phyloP scores from a whole-genome alignment of 2,888 invertebrate genomes.

The Eupithecia centaureata region DNA sequence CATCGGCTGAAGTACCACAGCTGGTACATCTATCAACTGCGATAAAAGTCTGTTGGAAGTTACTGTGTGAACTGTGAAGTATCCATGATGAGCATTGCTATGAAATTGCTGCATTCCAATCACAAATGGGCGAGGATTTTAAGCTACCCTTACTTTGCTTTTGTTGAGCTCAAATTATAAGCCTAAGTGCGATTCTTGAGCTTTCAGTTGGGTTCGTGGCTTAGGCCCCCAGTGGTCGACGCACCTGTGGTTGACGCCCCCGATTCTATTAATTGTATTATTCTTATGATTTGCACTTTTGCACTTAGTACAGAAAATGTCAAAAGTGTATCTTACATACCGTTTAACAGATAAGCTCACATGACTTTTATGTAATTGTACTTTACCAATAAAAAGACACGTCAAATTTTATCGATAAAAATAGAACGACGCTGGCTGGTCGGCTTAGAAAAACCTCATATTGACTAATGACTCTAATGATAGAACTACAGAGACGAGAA shows the following conservation, averaged over 20 bases:
- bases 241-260: too few relatives aligned
- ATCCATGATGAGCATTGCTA: not conserved
- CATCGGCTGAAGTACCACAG: constrained; percentile 18
- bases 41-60: constrained; percentile 9
- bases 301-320: too few relatives aligned
- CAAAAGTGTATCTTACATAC: too few relatives aligned
- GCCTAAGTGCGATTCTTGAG: too few relatives aligned
- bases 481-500: not conserved
- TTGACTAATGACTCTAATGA: not conserved
- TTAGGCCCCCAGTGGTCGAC: too few relatives aligned
- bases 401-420: too few relatives aligned
- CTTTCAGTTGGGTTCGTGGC: too few relatives aligned
- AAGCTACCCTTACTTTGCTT: not conserved
- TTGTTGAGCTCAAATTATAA: not conserved
- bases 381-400: too few relatives aligned
- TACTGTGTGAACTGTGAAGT: not conserved
- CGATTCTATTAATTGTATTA: too few relatives aligned
- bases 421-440: not conserved
- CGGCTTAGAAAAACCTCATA: not conserved
- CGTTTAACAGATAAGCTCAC: too few relatives aligned
- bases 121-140: not conserved
- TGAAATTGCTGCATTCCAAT: not conserved
- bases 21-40: constrained; percentile 16
- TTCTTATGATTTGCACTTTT: too few relatives aligned
- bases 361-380: too few relatives aligned